Evolutionary conservation across 2,113 vertebrate genomes (phyloP).

Genomic region (Hippocampus barbouri): DNA sequence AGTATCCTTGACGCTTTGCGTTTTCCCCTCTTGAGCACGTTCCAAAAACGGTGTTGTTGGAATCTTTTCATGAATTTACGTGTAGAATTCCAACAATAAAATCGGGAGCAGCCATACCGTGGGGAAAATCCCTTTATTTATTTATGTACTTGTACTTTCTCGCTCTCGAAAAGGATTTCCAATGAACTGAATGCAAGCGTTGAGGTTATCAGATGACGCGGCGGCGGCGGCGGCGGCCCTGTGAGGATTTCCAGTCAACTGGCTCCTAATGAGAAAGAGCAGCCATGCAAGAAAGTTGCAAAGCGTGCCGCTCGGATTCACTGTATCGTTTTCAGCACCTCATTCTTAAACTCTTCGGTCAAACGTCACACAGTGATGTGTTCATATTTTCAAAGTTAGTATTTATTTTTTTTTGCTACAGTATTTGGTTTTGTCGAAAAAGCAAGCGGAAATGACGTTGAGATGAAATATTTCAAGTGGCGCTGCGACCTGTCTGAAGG

Average conservation of each 20-base stretch:
- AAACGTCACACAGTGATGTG: no score
- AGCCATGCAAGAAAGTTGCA: conserved; percentile 63
- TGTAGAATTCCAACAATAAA: conserved; percentile 16
- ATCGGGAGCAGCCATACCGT: conserved; percentile 42
- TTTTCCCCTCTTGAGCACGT: neutral
- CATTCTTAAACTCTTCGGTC: neutral
- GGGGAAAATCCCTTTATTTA: conserved; percentile 54
- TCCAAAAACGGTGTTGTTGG: neutral
- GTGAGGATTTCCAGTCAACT: conserved; percentile 71
- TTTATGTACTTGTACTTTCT: conserved; percentile 23
- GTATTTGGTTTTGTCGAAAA: neutral
- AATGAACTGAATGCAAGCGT: conserved; percentile 46
- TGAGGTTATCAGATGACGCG: conserved; percentile 62
- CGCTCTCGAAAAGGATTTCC: conserved; percentile 47
- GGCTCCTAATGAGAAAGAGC: conserved; percentile 78
- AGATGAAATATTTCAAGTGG: conserved; percentile 38
- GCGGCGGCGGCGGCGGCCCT: conserved; percentile 33
- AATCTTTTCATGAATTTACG: neutral
- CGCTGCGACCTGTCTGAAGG: conserved; percentile 41
- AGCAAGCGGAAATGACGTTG: neutral
- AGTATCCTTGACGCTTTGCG: no score
- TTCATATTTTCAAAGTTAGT: no score
- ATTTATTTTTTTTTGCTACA: no score
- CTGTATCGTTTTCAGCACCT: conserved; percentile 26
- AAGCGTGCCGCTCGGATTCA: conserved; percentile 36